Evolutionary conservation across 1,140 invertebrate species (phyloP).

Genomic region (Drosophila asahinai): DNA sequence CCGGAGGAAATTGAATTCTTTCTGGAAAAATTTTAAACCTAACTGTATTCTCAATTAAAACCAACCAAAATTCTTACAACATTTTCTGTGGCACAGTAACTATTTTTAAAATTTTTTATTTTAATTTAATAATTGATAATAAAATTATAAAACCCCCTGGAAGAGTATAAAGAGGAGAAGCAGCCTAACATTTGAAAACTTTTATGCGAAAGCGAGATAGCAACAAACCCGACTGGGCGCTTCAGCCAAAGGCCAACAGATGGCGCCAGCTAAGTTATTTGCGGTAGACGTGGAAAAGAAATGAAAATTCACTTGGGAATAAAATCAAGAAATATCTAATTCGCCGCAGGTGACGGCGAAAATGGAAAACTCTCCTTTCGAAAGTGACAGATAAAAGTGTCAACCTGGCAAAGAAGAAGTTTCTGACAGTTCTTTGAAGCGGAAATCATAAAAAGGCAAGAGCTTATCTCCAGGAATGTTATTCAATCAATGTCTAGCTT

Average conservation of each 20-base stretch:
- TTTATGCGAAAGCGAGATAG: constrained; percentile 1
- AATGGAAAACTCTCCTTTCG: constrained; percentile 33
- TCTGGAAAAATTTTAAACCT: too few relatives aligned
- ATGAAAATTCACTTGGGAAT: constrained; percentile 16
- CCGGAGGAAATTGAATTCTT: too few relatives aligned
- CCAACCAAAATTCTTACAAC: too few relatives aligned
- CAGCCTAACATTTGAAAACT: constrained; percentile 10
- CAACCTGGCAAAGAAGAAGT: constrained; percentile 22
- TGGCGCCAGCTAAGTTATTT: constrained; percentile 37
- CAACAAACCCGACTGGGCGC: constrained; percentile 5
- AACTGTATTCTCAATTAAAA: too few relatives aligned
- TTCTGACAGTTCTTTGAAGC: constrained; percentile 37
- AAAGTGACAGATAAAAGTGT: constrained; percentile 14
- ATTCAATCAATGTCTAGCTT: not conserved
- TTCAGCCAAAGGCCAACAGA: constrained; percentile 45
- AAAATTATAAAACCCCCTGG: not conserved
- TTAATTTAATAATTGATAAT: not conserved
- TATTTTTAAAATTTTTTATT: too few relatives aligned
- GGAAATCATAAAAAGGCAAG: not conserved
- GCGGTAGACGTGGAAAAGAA: constrained; percentile 1
- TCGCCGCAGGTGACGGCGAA: constrained; percentile 23
- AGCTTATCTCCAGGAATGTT: not conserved
- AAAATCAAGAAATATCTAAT: constrained; percentile 15
- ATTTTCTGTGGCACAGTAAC: too few relatives aligned
- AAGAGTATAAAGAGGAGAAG: not conserved